Percentiles rank a stretch among this genome's conserved stretches.
phyloP scores from a whole-genome alignment of 2,113 vertebrate species.

The Struthio camelus region DNA sequence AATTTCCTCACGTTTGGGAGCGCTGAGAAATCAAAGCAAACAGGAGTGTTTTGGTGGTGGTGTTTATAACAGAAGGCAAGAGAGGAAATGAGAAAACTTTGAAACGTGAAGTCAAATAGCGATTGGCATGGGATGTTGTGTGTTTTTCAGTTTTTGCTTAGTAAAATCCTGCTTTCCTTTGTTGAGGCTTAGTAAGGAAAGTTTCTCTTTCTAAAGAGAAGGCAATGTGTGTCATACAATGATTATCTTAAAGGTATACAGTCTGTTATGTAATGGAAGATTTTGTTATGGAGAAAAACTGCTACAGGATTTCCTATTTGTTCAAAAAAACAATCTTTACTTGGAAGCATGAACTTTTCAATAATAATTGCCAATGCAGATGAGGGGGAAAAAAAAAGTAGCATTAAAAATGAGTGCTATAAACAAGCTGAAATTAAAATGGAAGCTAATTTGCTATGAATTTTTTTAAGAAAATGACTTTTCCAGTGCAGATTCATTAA shows the following conservation, averaged over 20 bases:
- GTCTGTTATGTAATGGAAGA: conserved; percentile 11
- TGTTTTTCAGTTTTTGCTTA: neutral
- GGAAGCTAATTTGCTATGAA: neutral
- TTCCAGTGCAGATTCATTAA: neutral
- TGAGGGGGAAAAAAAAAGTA: neutral
- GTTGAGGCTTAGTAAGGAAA: conserved; percentile 28
- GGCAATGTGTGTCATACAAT: neutral
- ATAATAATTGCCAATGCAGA: neutral
- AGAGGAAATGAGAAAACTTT: conserved; percentile 55
- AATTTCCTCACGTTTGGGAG: neutral
- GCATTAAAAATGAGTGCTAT: neutral
- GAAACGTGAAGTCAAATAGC: neutral
- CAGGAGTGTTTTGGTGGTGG: conserved; percentile 30
- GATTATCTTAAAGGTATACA: neutral
- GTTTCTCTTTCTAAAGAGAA: conserved; percentile 32
- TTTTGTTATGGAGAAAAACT: conserved; percentile 16
- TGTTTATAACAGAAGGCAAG: conserved; percentile 17
- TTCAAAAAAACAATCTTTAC: neutral
- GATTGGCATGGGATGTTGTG: neutral
- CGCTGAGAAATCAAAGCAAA: conserved; percentile 40
- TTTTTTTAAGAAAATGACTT: neutral
- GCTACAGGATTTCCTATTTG: conserved; percentile 4
- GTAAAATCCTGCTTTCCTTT: conserved; percentile 20
- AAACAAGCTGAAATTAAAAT: neutral
- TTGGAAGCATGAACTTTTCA: neutral